Evolutionary conservation across 2,113 vertebrate species (phyloP), one percentile per base, ranked within the genome.

Genomic region (Ascaphus truei): DNA sequence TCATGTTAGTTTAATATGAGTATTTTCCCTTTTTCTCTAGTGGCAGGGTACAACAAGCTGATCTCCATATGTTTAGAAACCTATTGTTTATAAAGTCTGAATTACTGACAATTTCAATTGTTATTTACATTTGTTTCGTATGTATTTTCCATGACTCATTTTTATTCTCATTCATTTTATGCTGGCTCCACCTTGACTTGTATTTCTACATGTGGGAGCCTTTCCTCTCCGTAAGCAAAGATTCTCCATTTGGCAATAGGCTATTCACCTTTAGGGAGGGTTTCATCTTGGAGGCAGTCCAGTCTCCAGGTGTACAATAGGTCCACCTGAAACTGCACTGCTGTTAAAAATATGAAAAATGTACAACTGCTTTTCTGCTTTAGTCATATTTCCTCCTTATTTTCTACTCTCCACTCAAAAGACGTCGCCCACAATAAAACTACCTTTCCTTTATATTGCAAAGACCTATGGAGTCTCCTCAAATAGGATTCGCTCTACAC

Each of bases 261-360:
- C 39, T 55, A 68, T 68, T n/a, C 10, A 58, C 48, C 30, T 58
- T 68, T 13, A 57, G 53, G 65, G 65, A 48, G 53, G 52, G 16
- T 48, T 45, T 58, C 27, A 33, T 13, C 15, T 48, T 48, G 18
- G 20, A 47, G 20, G 25, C 53, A 58, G 41, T 39, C n/a, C 13
- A 48, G 31, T 29, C 22, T 33, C 29, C n/a, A 57, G 20, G n/a
- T 10, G 20, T 55, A 57, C 65, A 68, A 68, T 68, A 20, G 30
- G 15, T 34, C 53, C 58, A 15, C 9, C 11, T 26, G 3, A 15
- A 60, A 55, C n/a, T n/a, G n/a, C n/a, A n/a, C n/a, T n/a, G n/a
- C n/a, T n/a, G n/a, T n/a, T n/a, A n/a, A n/a, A n/a, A n/a, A n/a
- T n/a, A 18, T 31, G 13, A n/a, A 55, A 31, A 9, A 30, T 27